phyloP scores from a whole-genome alignment of 2,888 invertebrate species.

The Volucella bombylans region DNA sequence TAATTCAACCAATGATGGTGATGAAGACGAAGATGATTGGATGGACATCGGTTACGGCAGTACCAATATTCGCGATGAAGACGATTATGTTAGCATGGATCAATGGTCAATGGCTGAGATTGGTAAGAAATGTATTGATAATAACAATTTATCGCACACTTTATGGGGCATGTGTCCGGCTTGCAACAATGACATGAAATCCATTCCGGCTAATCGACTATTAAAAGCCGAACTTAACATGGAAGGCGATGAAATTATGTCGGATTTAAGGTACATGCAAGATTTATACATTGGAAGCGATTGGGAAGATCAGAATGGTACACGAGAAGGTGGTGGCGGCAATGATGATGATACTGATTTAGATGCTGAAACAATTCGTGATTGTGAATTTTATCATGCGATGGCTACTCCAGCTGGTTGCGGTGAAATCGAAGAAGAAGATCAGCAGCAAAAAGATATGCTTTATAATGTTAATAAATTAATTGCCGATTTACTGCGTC shows the following conservation, averaged over 20 bases:
- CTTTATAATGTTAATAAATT: conserved; percentile 78
- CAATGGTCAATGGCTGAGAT: conserved; percentile 79
- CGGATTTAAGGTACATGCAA: conserved; percentile 79
- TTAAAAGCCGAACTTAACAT: conserved; percentile 78
- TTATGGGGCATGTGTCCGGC: conserved; percentile 80
- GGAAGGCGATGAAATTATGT: conserved; percentile 81
- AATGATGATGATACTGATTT: conserved; percentile 72
- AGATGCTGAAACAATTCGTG: conserved; percentile 74
- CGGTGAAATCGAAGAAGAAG: conserved; percentile 67
- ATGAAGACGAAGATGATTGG: conserved; percentile 64
- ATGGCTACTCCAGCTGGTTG: conserved; percentile 53
- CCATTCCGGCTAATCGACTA: conserved; percentile 78
- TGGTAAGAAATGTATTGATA: conserved; percentile 76
- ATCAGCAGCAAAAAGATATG: conserved; percentile 74
- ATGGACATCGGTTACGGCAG: conserved; percentile 52
- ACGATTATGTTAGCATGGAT: conserved; percentile 61
- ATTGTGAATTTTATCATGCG: conserved; percentile 70
- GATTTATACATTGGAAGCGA: conserved; percentile 78
- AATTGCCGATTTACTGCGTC: conserved; percentile 78
- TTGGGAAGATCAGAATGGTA: conserved; percentile 69
- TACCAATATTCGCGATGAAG: conserved; percentile 40
- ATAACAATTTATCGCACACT: conserved; percentile 76
- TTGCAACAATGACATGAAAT: conserved; percentile 78
- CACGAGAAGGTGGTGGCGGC: conserved; percentile 56
- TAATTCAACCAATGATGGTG: conserved; percentile 12